Evolutionary conservation across 2,797 vertebrate genomes (phyloP), one percentile per base, ranked within the genome.

Genomic region (Poecile montanus): DNA sequence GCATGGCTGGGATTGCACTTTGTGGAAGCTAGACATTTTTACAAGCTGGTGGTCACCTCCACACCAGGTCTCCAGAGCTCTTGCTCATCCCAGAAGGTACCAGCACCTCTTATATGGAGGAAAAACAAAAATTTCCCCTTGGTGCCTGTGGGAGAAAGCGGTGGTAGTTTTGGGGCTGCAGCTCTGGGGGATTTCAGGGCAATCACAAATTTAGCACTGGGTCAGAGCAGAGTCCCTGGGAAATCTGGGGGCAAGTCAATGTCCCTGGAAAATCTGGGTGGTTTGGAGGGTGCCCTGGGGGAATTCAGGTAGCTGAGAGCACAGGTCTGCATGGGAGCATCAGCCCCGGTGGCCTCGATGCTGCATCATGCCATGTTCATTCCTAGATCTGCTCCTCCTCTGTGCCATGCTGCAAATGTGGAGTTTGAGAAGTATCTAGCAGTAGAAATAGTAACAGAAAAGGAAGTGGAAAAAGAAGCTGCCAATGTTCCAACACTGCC

Each of bases 181-280:
- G 54, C 17, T 82, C 66, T 66, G 92, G 91, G 95, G 92, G 44
- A 92, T 96, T 97, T 95, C 93, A 94, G 85, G 79, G 87, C 91
- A 91, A 88, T 91, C 66, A 48, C 15, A 9, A 91, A 83, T 73
- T 50, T 79, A 51, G 50, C 0, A 0, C 53, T 68, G 92, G 88
- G 63, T 67, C 36, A 77, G 72, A 95, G 72, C 93, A 47, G 93
- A 95, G 95, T 94, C 85, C 91, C 87, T 86, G 95, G 95, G 96
- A 73, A 95, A 92, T 96, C 90, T 95, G 73, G 92, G 95, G 91
- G 75, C 87, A 93, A 93, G 62, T 38, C 68, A 83, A 58, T 67
- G 48, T 2, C 38, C 38, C 38, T 40, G 38, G 38, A 40, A 40
- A 40, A 40, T 40, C 38, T 40, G 1, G 30, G 44, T 14, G 38